Percentiles rank a stretch among this genome's conserved stretches.
Evolutionary conservation across 2,888 invertebrate species (phyloP).

Genomic region (Epistrophella euchroma): DNA sequence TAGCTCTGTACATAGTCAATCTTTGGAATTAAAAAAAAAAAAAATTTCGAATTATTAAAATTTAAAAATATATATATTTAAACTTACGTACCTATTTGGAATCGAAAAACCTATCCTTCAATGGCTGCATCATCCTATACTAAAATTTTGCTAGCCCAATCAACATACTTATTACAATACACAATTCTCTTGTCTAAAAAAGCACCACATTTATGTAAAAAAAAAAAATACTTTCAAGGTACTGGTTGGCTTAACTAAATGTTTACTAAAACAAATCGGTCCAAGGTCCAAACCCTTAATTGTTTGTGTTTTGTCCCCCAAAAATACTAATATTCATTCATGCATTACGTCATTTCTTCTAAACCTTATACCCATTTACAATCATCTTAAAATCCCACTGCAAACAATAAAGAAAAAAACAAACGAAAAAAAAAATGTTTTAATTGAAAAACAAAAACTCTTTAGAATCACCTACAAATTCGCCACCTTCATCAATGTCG

Average conservation of each 20-base stretch:
- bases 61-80: no score
- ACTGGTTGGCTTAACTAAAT: constrained; percentile 47
- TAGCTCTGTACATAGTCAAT: no score
- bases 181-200: not conserved
- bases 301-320: constrained; percentile 50
- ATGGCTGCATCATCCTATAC: not conserved
- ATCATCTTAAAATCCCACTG: constrained; percentile 40
- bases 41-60: no score
- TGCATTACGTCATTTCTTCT: constrained; percentile 43
- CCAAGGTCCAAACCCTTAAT: constrained; percentile 2
- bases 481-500: constrained; percentile 78
- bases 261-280: constrained; percentile 33
- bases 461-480: constrained; percentile 81
- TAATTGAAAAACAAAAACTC: constrained; percentile 36
- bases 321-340: constrained; percentile 45
- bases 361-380: constrained; percentile 42
- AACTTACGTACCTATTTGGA: no score
- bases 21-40: no score
- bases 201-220: not conserved
- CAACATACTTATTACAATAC: not conserved
- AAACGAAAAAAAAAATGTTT: constrained; percentile 16
- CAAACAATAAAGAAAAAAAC: constrained; percentile 14
- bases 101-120: not conserved
- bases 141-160: not conserved
- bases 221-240: constrained; percentile 8